Evolutionary conservation across 2,113 vertebrate species (phyloP).

Genomic region (Cephalopterus ornatus): DNA sequence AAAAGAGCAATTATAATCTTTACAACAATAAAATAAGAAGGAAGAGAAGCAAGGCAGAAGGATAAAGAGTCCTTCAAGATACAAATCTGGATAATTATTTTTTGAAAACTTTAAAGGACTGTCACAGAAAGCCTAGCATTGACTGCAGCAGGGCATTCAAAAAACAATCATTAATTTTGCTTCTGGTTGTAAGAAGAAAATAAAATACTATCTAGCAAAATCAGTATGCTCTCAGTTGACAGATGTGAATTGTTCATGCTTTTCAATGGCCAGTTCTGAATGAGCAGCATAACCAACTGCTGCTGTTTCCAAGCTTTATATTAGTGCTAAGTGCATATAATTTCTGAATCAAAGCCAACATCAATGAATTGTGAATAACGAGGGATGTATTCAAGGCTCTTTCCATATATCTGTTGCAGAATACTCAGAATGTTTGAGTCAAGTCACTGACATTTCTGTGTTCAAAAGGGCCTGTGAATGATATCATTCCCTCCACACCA

Average conservation of each 20-base stretch:
- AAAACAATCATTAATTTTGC: neutral
- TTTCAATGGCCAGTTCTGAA: neutral
- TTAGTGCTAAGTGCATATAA: neutral
- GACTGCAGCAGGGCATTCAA: neutral
- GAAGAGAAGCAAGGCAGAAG: neutral
- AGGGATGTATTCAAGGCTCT: neutral
- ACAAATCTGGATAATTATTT: neutral
- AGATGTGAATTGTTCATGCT: neutral
- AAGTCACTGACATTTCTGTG: neutral
- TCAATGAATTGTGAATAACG: neutral
- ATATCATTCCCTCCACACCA: accelerated
- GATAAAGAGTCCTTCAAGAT: neutral
- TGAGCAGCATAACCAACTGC: neutral
- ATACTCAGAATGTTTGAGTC: neutral
- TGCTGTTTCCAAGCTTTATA: neutral
- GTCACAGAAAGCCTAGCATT: neutral
- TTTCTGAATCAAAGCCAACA: neutral
- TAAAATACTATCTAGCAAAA: neutral
- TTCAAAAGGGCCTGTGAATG: neutral
- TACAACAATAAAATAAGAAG: neutral
- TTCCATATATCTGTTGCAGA: neutral
- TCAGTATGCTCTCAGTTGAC: neutral
- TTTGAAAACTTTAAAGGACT: neutral
- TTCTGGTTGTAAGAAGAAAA: neutral
- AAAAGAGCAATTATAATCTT: neutral